Evolutionary conservation across 2,888 invertebrate genomes (phyloP).

Genomic region (Hydrotaea cyrtoneurina): DNA sequence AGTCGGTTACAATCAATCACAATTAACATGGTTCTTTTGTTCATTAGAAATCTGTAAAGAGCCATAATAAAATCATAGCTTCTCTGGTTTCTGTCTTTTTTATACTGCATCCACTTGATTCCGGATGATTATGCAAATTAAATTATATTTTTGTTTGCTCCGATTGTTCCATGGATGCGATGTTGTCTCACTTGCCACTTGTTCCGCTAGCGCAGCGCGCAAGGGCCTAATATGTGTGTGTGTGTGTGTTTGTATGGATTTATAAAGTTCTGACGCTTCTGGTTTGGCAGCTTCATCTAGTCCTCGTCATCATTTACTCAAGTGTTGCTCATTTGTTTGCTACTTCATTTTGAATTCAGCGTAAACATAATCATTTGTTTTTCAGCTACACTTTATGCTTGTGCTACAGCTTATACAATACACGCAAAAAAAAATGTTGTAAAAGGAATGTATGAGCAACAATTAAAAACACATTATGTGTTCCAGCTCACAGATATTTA

Average conservation of each 20-base stretch:
- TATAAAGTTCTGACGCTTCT: constrained; percentile 39
- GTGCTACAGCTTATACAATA: background rate
- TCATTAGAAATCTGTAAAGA: constrained; percentile 4
- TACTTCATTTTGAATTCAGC: background rate
- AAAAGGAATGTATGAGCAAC: too few species aligned
- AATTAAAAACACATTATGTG: too few species aligned
- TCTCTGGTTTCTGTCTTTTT: background rate
- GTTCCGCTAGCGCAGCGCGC: background rate
- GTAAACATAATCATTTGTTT: constrained; percentile 28
- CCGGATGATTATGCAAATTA: constrained; percentile 55
- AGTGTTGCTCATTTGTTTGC: constrained; percentile 46
- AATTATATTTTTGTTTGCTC: constrained; percentile 26
- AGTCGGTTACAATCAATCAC: background rate
- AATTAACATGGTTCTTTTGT: background rate
- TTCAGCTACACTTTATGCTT: background rate
- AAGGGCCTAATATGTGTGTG: constrained; percentile 2
- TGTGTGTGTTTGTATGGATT: constrained; percentile 19
- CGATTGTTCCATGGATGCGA: constrained; percentile 15
- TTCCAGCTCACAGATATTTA: too few species aligned
- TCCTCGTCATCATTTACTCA: constrained; percentile 28
- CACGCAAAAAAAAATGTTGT: background rate
- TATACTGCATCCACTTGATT: background rate
- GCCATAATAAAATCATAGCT: constrained; percentile 28
- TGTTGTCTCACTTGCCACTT: background rate
- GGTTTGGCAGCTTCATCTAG: constrained; percentile 17